phyloP scores from a whole-genome alignment of 2,888 invertebrate genomes.

The Glyphotaelius pellucidus region DNA sequence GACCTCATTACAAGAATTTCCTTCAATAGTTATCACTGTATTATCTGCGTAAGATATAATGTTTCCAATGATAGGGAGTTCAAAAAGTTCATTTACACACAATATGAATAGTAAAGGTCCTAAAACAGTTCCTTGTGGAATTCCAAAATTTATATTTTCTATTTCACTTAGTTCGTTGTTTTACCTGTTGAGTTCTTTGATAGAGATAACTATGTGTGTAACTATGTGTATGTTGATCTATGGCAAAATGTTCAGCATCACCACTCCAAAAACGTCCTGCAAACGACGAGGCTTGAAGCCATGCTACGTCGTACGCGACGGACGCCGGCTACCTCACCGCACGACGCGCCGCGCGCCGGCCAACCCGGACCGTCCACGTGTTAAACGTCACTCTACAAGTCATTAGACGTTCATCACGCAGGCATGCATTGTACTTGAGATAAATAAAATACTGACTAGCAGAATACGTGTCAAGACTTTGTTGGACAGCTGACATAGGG shows the following conservation, averaged over 20 bases:
- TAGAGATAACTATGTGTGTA: too few relatives aligned
- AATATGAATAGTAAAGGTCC: too few relatives aligned
- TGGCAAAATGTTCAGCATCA: neutral
- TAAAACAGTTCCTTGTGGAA: too few relatives aligned
- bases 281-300: neutral
- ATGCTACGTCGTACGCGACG: neutral
- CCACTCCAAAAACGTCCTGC: neutral
- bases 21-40: too few relatives aligned
- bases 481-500: neutral
- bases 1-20: too few relatives aligned
- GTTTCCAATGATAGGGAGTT: too few relatives aligned
- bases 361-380: neutral
- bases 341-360: neutral
- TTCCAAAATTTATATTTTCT: too few relatives aligned
- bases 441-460: neutral
- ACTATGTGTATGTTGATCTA: neutral
- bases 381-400: constrained; percentile 2
- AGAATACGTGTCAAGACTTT: neutral
- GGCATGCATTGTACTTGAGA: neutral
- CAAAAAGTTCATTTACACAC: too few relatives aligned
- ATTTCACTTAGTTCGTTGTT: too few relatives aligned
- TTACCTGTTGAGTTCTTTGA: too few relatives aligned
- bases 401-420: neutral
- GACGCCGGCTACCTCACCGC: neutral
- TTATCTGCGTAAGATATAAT: too few relatives aligned